phyloP scores from a whole-genome alignment of 1,140 invertebrate species.

The Drosophila fuyamai region DNA sequence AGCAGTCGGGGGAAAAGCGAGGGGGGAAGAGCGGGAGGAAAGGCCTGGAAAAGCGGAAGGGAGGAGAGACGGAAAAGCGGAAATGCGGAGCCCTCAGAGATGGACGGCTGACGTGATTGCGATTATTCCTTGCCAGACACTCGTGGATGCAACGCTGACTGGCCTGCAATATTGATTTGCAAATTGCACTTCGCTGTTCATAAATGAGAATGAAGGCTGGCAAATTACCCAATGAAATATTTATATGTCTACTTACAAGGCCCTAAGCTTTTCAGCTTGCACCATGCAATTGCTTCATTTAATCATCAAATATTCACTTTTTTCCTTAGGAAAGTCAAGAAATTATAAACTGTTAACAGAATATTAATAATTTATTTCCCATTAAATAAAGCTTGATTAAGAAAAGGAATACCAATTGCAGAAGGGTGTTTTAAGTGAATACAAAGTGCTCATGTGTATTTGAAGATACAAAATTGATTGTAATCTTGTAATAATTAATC shows the following conservation, averaged over 20 bases:
- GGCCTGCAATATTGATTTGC: conserved; percentile 29
- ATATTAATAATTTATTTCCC: too few relatives aligned
- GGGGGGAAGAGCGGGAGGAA: conserved; percentile 26
- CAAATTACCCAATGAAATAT: not conserved
- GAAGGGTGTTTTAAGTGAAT: too few relatives aligned
- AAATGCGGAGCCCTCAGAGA: conserved; percentile 21
- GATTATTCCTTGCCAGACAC: conserved; percentile 24
- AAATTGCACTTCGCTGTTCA: conserved; percentile 12
- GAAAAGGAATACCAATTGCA: too few relatives aligned
- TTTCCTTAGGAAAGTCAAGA: too few relatives aligned
- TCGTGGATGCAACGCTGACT: conserved; percentile 8
- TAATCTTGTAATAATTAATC: too few relatives aligned
- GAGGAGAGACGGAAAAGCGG: conserved; percentile 10
- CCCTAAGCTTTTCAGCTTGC: not conserved
- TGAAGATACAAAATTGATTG: too few relatives aligned
- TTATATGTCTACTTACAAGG: not conserved
- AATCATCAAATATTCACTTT: too few relatives aligned
- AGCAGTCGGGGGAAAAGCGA: not conserved
- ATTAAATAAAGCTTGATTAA: too few relatives aligned
- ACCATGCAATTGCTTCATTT: too few relatives aligned
- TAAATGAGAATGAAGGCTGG: conserved; percentile 1
- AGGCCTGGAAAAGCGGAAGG: conserved; percentile 7
- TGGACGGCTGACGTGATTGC: conserved; percentile 38
- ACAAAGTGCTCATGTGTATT: too few relatives aligned
- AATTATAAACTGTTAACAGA: too few relatives aligned